phyloP scores from a whole-genome alignment of 1,140 invertebrate genomes.

The Aphelenchoides fujianensis region DNA sequence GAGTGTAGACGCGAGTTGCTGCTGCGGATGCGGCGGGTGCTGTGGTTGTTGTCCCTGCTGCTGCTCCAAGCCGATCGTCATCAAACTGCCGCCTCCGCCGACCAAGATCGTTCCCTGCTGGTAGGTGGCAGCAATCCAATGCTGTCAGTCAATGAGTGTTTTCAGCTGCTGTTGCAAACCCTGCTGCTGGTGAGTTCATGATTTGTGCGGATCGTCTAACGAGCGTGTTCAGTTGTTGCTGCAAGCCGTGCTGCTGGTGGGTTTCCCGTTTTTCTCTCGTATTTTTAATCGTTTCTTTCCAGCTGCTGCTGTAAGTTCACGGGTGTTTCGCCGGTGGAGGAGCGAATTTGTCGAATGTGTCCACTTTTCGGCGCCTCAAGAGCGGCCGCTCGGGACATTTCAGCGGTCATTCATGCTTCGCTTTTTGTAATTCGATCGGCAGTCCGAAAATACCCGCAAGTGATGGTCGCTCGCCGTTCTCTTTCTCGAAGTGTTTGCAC shows the following conservation, averaged over 20 bases:
- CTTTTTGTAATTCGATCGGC: too few relatives aligned
- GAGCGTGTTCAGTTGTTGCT: constrained; percentile 10
- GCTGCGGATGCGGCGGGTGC: constrained; percentile 28
- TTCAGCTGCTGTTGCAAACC: constrained; percentile 21
- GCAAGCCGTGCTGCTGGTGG: constrained; percentile 25
- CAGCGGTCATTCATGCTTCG: too few relatives aligned
- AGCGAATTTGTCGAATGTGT: too few relatives aligned
- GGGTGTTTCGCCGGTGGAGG: too few relatives aligned
- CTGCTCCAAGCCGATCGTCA: constrained; percentile 26
- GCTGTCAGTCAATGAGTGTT: constrained; percentile 3
- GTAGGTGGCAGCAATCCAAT: too few relatives aligned
- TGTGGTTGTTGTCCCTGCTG: constrained; percentile 27
- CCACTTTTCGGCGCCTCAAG: too few relatives aligned
- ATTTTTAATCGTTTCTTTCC: not conserved
- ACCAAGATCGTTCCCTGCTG: constrained; percentile 25
- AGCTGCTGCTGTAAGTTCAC: too few relatives aligned
- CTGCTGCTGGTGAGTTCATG: constrained; percentile 17
- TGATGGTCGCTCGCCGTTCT: too few relatives aligned
- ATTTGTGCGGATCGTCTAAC: not conserved
- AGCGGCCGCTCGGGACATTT: too few relatives aligned
- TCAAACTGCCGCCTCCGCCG: constrained; percentile 27
- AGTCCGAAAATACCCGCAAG: too few relatives aligned
- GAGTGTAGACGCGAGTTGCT: not conserved
- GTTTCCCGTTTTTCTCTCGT: not conserved
- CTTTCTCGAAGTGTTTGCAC: too few relatives aligned